Conservation (phyloP, 2,888 invertebrate genomes). For the Rapana venosa region DNA sequence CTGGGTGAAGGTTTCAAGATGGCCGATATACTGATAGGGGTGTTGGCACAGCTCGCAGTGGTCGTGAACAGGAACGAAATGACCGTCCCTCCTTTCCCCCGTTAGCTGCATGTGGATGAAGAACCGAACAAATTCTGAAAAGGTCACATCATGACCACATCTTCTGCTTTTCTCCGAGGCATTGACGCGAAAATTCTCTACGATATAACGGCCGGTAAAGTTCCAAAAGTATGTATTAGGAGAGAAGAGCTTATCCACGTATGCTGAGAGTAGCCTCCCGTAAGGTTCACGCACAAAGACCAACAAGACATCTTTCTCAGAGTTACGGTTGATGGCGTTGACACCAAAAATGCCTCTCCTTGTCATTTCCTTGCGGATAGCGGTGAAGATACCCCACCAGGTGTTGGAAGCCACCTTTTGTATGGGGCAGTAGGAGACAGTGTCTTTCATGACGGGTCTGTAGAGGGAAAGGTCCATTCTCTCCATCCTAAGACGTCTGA, state of each 20-base stretch:
- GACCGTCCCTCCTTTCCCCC: constrained; percentile 58
- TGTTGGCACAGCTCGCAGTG: constrained; percentile 64
- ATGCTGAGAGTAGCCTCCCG: constrained; percentile 64
- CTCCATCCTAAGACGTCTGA: not conserved
- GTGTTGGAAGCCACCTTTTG: constrained; percentile 21
- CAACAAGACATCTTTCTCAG: not conserved
- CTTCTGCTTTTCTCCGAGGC: constrained; percentile 49
- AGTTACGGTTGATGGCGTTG: too few species aligned
- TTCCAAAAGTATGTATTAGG: constrained; percentile 64
- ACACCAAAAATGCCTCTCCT: not conserved
- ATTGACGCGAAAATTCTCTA: constrained; percentile 54
- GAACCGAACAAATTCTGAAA: constrained; percentile 48
- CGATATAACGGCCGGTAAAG: constrained; percentile 56
- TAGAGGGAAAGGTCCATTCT: not conserved
- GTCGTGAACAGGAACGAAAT: constrained; percentile 65
- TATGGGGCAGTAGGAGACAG: constrained; percentile 25
- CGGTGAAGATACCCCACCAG: constrained; percentile 10
- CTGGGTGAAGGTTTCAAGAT: constrained; percentile 63
- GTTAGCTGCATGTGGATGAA: constrained; percentile 59
- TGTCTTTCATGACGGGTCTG: not conserved
- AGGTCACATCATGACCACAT: constrained; percentile 62
- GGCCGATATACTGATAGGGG: constrained; percentile 64
- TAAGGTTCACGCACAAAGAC: constrained; percentile 65
- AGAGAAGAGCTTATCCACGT: constrained; percentile 65
- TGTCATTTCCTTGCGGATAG: not conserved